A percentile compares a stretch with the other conserved stretches of the same genome.
Evolutionary conservation across 2,888 invertebrate genomes (phyloP).

Genomic region (Philereme transversata): DNA sequence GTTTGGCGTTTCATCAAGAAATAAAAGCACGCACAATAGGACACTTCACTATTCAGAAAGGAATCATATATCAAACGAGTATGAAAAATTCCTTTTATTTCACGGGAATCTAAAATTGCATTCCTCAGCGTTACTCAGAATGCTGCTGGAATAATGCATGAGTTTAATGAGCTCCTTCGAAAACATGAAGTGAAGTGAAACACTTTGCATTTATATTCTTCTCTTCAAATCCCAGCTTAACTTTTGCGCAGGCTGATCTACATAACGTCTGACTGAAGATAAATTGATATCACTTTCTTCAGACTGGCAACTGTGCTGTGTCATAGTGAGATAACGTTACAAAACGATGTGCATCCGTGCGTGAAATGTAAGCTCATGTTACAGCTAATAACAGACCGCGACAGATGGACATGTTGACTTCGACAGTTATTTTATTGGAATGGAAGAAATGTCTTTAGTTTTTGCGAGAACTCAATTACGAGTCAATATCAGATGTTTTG

Average conservation of each 20-base stretch:
- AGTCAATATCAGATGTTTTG: conserved; percentile 22
- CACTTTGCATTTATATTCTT: background rate
- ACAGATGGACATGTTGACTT: conserved; percentile 28
- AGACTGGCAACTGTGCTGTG: conserved; percentile 15
- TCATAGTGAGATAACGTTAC: conserved; percentile 23
- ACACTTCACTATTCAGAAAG: conserved; percentile 25
- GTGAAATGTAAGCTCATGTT: conserved; percentile 37
- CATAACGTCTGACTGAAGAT: background rate
- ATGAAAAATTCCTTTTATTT: conserved; percentile 16
- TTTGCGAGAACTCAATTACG: conserved; percentile 16
- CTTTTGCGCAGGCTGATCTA: background rate
- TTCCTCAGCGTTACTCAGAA: background rate
- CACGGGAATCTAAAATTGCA: conserved; percentile 2
- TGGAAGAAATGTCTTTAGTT: conserved; percentile 21
- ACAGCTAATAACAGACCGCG: conserved; percentile 23
- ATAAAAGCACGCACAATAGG: conserved; percentile 23
- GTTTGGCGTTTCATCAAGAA: conserved; percentile 17
- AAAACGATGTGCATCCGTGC: conserved; percentile 39
- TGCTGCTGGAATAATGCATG: conserved; percentile 1
- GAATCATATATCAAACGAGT: conserved; percentile 13
- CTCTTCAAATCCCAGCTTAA: background rate
- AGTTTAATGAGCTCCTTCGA: background rate
- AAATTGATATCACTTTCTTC: conserved; percentile 6
- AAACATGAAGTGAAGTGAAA: background rate
- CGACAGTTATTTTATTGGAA: conserved; percentile 10